These are phyloP conservation scores for Sepiola atlantica DNA, from an alignment of 2,888 invertebrate genomes.

Conservation along the genomic window DNA sequence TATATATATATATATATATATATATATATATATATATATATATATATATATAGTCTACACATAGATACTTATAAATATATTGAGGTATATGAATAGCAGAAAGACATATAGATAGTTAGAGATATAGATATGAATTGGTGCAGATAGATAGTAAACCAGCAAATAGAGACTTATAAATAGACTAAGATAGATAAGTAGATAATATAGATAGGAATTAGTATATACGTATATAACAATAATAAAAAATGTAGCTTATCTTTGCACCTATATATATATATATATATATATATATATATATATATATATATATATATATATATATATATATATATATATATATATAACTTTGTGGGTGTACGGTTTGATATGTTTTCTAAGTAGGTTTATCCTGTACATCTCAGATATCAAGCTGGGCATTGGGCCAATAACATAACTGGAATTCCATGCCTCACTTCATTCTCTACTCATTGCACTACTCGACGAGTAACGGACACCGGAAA, in stretches of 20 bases:
- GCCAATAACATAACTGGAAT: not conserved
- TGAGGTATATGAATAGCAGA: not conserved
- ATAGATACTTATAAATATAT: not conserved
- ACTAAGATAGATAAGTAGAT: not conserved
- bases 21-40: no score
- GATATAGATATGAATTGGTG: no score
- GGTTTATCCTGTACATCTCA: not conserved
- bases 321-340: not conserved
- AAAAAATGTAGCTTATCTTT: no score
- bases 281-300: constrained; percentile 19
- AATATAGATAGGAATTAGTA: no score
- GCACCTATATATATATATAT: not conserved
- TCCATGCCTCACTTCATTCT: constrained; percentile 2
- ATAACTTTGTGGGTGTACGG: not conserved
- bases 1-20: no score
- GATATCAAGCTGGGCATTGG: not conserved
- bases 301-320: not conserved
- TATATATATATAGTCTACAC: no score
- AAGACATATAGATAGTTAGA: not conserved
- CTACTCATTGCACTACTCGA: not conserved
- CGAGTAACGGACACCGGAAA: not conserved
- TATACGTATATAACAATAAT: no score
- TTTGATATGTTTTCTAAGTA: not conserved
- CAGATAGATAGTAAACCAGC: no score
- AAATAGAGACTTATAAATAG: no score